Evolutionary conservation across 2,797 vertebrate species (phyloP), one percentile per base, ranked within the genome.

Genomic region (Glossophaga mutica): DNA sequence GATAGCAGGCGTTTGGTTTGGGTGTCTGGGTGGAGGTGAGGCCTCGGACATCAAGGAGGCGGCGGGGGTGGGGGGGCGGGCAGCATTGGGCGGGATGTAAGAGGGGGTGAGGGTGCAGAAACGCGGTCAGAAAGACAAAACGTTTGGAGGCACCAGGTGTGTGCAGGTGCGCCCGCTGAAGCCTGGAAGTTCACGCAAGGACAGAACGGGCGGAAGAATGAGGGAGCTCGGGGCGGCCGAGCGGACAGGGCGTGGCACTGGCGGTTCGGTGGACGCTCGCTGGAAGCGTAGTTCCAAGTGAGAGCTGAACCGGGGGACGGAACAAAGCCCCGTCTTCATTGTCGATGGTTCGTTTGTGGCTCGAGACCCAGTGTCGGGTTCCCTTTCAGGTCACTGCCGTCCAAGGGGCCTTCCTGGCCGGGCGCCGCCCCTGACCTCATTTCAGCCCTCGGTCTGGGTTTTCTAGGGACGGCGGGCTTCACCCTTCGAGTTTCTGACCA

Each of bases 201-300:
- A 12, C 68, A 59, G 57, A 44, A 1, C 1, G 24, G 52, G 37
- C 0, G 0, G 48, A 5, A 55, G 34, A 34, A 12, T 0, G 7
- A 34, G 65, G 4, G 3, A 1, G 3, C 84, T 29, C 2, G 6
- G 1, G 46, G 10, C 39, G 46, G 10, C 74, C 0, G n/a, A 5
- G 4, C 6, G 50, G 71, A 21, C 34, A 12, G 57, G 39, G 24
- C 0, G 0, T 0, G 16, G 44, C 0, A 1, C 15, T 62, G 44
- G 59, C 16, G 7, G 59, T 2, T 0, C 0, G 5, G 79, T 0
- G 5, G 10, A 26, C 0, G 0, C 9, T 39, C 1, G 0, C 26
- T 7, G 29, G 48, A 83, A 44, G 74, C 6, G 4, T 37, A 3
- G 50, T 84, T 34, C 67, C 52, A 2, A 42, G 42, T 1, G n/a